phyloP scores from a whole-genome alignment of 2,888 invertebrate genomes.

The Ischnura elegans region DNA sequence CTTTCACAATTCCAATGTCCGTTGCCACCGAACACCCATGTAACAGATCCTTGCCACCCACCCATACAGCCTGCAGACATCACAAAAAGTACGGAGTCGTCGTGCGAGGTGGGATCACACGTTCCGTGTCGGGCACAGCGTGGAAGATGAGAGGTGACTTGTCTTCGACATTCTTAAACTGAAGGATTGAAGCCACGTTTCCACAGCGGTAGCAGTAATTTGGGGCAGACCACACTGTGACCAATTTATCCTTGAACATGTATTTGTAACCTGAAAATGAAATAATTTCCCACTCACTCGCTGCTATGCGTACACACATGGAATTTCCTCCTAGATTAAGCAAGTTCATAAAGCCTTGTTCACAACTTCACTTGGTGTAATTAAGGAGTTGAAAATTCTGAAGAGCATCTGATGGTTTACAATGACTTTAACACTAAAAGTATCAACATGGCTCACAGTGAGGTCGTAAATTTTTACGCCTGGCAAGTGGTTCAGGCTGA shows the following conservation, averaged over 20 bases:
- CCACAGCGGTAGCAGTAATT: constrained; percentile 99
- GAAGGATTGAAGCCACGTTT: constrained; percentile 97
- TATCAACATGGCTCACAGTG: too few relatives aligned
- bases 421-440: too few relatives aligned
- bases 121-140: constrained; percentile 96
- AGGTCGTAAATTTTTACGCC: too few relatives aligned
- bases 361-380: too few relatives aligned
- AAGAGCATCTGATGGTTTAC: too few relatives aligned
- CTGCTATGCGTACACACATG: too few relatives aligned
- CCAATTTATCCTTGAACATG: constrained; percentile 97
- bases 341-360: too few relatives aligned
- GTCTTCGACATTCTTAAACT: constrained; percentile 89
- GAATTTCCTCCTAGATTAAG: too few relatives aligned
- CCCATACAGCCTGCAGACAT: constrained; percentile 70
- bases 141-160: constrained; percentile 92
- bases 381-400: too few relatives aligned
- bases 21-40: constrained; percentile 19
- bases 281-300: constrained; percentile 41
- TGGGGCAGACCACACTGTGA: constrained; percentile 99
- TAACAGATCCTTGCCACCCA: constrained; percentile 15
- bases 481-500: too few relatives aligned
- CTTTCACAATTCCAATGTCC: constrained; percentile 17
- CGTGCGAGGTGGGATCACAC: constrained; percentile 95
- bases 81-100: constrained; percentile 98
- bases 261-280: constrained; percentile 92